Percentiles rank a stretch among this genome's conserved stretches.
phyloP scores from a whole-genome alignment of 2,113 vertebrate genomes.

The Dendrocopos noguchii region DNA sequence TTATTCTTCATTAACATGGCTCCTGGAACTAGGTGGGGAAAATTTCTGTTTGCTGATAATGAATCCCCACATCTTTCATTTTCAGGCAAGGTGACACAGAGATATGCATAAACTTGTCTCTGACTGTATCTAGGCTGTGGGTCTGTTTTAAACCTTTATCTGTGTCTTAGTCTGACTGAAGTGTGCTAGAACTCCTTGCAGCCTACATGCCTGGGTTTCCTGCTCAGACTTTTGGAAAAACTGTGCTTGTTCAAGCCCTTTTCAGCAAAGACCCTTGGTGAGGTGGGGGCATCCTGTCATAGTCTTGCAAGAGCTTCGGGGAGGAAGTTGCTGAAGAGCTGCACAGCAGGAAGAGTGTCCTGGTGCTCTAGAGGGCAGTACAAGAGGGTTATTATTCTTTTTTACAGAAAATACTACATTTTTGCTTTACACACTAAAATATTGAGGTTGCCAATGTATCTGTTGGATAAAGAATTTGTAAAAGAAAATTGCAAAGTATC shows the following conservation, averaged over 20 bases:
- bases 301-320: background rate
- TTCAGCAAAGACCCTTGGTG: background rate
- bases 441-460: background rate
- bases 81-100: background rate
- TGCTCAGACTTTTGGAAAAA: background rate
- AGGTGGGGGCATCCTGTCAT: background rate
- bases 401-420: background rate
- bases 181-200: background rate
- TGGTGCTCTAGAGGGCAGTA: background rate
- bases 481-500: background rate
- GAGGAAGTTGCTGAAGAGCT: background rate
- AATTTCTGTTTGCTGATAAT: background rate
- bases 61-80: background rate
- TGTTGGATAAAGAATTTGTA: background rate
- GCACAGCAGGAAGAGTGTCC: background rate
- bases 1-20: background rate
- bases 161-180: background rate
- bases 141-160: background rate
- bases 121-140: background rate
- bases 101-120: background rate
- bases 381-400: background rate
- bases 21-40: background rate
- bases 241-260: background rate
- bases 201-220: background rate
- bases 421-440: background rate